Percentiles rank a stretch among this genome's conserved stretches.
Evolutionary conservation across 2,113 vertebrate genomes (phyloP).

Genomic region (Peromyscus maniculatus): DNA sequence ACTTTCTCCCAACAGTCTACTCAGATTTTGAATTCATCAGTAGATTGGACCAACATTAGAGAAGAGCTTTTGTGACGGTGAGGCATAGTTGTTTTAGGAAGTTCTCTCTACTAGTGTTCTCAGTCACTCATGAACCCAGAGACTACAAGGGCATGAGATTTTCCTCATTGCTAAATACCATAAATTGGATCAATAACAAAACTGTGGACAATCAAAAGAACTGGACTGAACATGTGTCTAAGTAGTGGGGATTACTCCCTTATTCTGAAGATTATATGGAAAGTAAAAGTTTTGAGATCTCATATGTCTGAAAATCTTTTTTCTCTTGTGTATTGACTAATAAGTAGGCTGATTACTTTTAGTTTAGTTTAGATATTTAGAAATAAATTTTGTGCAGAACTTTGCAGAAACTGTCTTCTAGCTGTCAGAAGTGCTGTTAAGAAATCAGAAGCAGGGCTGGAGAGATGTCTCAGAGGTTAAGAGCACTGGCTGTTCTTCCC

Average conservation of each 20-base stretch:
- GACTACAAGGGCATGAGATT: not conserved
- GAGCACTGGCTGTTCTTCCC: not conserved
- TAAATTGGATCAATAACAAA: not conserved
- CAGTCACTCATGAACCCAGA: not conserved
- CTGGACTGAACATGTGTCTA: not conserved
- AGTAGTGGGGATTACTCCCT: not conserved
- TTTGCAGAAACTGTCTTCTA: slow-evolving; percentile 42
- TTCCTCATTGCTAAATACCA: not conserved
- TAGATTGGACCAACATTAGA: not conserved
- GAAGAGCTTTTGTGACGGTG: too few relatives aligned
- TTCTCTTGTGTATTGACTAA: not conserved
- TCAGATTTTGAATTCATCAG: not conserved
- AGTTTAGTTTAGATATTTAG: not conserved
- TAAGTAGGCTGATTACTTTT: not conserved
- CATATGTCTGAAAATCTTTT: not conserved
- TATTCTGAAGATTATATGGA: not conserved
- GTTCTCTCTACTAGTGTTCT: not conserved
- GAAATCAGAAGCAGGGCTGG: not conserved
- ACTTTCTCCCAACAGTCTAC: not conserved
- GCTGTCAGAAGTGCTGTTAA: slow-evolving; percentile 26
- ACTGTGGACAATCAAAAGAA: not conserved
- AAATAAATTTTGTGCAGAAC: slow-evolving; percentile 17
- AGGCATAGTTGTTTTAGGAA: not conserved
- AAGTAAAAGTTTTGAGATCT: slow-evolving; percentile 11
- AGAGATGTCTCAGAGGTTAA: not conserved